phyloP scores from a whole-genome alignment of 1,140 invertebrate species.

The Mylabris phalerata region DNA sequence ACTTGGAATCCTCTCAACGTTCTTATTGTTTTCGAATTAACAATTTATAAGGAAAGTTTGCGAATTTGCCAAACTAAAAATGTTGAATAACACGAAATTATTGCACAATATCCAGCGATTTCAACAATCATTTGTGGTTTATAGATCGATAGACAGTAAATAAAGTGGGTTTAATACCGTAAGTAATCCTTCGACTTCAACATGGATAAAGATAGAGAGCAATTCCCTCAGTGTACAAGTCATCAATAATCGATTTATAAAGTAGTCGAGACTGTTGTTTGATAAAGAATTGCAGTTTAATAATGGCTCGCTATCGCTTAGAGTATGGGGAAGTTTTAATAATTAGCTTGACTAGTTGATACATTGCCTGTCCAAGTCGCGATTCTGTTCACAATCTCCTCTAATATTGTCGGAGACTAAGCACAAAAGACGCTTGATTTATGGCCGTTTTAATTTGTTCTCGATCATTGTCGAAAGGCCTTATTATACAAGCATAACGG shows the following conservation, averaged over 20 bases:
- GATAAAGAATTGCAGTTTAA: slow-evolving; percentile 20
- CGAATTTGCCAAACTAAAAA: too few relatives aligned
- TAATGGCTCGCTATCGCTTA: slow-evolving; percentile 16
- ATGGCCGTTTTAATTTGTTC: slow-evolving; percentile 21
- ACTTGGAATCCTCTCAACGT: not conserved
- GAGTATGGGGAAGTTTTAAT: slow-evolving; percentile 12
- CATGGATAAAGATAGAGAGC: too few relatives aligned
- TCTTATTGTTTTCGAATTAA: not conserved
- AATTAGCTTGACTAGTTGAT: slow-evolving; percentile 18
- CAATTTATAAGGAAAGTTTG: too few relatives aligned
- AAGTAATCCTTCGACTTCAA: too few relatives aligned
- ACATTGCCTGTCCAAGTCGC: slow-evolving; percentile 15
- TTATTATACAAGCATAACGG: too few relatives aligned
- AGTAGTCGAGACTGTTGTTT: slow-evolving; percentile 16
- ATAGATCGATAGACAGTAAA: too few relatives aligned
- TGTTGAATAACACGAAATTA: too few relatives aligned
- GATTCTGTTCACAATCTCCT: slow-evolving; percentile 9
- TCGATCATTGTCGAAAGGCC: slow-evolving; percentile 5
- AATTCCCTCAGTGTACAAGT: slow-evolving; percentile 7
- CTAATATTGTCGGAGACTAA: slow-evolving; percentile 2
- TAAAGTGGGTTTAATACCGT: too few relatives aligned
- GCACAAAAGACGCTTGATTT: slow-evolving; percentile 16
- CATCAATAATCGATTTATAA: slow-evolving; percentile 19
- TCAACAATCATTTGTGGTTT: too few relatives aligned
- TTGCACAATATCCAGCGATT: too few relatives aligned